A percentile compares a stretch with the other conserved stretches of the same genome.
Evolutionary conservation across 2,797 vertebrate genomes (phyloP).

Genomic region (Molossus alvarezi): DNA sequence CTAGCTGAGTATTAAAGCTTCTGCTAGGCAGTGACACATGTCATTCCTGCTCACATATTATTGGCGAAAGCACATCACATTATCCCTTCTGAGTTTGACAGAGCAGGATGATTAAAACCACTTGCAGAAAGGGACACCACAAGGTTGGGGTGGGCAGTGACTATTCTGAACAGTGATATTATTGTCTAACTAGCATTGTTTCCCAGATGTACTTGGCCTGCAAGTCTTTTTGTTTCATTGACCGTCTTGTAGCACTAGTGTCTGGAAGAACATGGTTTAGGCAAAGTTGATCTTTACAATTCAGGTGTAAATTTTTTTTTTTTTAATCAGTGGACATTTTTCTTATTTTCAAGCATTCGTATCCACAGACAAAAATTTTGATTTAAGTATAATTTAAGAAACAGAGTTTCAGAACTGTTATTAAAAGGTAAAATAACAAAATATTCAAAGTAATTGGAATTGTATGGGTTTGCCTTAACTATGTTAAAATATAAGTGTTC

Average conservation of each 20-base stretch:
- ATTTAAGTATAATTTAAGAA: slow-evolving; percentile 50
- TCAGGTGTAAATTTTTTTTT: slow-evolving; percentile 39
- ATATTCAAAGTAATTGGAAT: slow-evolving; percentile 25
- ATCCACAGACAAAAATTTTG: slow-evolving; percentile 37
- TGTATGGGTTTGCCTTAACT: slow-evolving; percentile 37
- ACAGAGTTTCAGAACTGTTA: slow-evolving; percentile 37
- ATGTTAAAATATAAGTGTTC: slow-evolving; percentile 13
- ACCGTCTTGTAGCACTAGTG: neutral
- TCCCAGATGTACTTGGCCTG: neutral
- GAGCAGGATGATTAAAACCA: neutral
- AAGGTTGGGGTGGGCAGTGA: neutral
- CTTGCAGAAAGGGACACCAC: neutral
- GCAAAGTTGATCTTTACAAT: slow-evolving; percentile 18
- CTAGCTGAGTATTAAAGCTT: neutral
- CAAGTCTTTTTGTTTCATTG: neutral
- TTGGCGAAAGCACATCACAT: neutral
- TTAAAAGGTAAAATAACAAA: slow-evolving; percentile 49
- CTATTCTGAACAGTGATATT: neutral
- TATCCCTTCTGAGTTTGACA: neutral
- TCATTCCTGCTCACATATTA: neutral
- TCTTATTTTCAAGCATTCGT: neutral
- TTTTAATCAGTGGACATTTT: neutral
- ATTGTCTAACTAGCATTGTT: neutral
- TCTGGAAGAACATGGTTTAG: slow-evolving; percentile 2
- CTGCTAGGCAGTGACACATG: neutral